These are phyloP conservation scores for Pseudococcus viburni DNA, from an alignment of 2,888 invertebrate species.

Conservation along the genomic window DNA sequence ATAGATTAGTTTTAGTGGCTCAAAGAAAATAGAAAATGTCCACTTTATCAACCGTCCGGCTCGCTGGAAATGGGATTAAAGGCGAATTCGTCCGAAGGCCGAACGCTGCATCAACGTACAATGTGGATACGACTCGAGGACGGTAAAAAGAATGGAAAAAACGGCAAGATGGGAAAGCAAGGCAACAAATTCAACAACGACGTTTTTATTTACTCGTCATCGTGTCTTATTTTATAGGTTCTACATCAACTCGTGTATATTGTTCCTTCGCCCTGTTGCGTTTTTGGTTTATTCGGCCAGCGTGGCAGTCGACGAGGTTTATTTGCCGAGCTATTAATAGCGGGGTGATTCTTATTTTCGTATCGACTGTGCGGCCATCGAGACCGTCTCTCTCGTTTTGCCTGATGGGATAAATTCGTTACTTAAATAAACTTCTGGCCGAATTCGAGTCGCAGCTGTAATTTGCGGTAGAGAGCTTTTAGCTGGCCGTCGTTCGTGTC, in stretches of 20 bases:
- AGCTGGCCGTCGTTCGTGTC: neutral
- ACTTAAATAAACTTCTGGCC: slow-evolving; percentile 32
- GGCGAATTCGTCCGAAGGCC: neutral
- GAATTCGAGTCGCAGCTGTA: neutral
- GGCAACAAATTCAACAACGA: neutral
- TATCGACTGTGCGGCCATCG: neutral
- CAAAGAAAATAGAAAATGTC: slow-evolving; percentile 45
- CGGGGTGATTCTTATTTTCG: neutral
- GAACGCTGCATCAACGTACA: neutral
- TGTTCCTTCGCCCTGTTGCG: neutral
- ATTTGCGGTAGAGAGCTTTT: slow-evolving; percentile 34
- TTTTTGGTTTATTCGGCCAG: slow-evolving; percentile 14
- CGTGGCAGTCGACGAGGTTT: neutral
- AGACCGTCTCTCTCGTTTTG: neutral
- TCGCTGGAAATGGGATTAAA: neutral
- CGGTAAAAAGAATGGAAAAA: neutral
- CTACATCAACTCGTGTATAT: slow-evolving; percentile 1
- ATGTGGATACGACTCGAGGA: neutral
- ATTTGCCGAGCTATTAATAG: slow-evolving; percentile 40
- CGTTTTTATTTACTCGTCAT: slow-evolving; percentile 49
- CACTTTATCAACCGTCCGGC: slow-evolving; percentile 23
- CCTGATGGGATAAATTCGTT: slow-evolving; percentile 33
- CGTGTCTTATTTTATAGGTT: slow-evolving; percentile 25
- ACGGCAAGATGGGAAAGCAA: neutral
- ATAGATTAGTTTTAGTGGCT: slow-evolving; percentile 48